Evolutionary conservation across 2,797 vertebrate genomes (phyloP), one percentile per base, ranked within the genome.

Genomic region (Darevskia nairensis): DNA sequence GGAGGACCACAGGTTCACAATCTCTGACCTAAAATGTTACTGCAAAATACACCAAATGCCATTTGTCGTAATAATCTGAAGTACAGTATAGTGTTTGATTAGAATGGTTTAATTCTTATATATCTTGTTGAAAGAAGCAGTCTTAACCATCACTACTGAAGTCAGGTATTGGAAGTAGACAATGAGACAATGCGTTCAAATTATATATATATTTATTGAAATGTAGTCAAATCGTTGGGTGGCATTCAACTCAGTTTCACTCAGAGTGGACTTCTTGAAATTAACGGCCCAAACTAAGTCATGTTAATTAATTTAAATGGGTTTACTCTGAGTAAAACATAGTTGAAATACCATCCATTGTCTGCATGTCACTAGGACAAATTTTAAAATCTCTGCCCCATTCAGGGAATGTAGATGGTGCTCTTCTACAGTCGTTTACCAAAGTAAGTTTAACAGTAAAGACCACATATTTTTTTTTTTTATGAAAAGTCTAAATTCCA

Each of bases 391-490:
- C 8, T 75, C n/a, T 29, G 44, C 5, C 9, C 17, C 39, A 75
- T 15, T 8, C 32, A 72, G 50, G 55, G 19, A 35, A 19, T 89
- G 74, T 74, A 92, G 21, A 86, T 55, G 74, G 77, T 74, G 93
- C 74, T 89, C 61, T 90, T 94, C 94, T 89, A 72, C 76, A 89
- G 29, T 72, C 2, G 6, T 91, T 93, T 90, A 89, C 72, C 78
- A 80, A 90, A 94, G 90, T 76, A 79, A 89, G 46, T 88, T 46
- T 50, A 88, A 29, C 81, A 11, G 4, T 86, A 71, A 89, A 78
- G 2, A 68, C 27, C 32, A 79, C 1, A 66, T 0, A 0, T 79
- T 90, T 8, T 46, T 79, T 7, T 55, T 15, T 32, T 35, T 35
- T 35, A 61, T 6, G 5, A 46, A 64, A 27, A 39, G 64, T 50